phyloP scores from a whole-genome alignment of 1,140 invertebrate genomes.

The Papilio polyxenes region DNA sequence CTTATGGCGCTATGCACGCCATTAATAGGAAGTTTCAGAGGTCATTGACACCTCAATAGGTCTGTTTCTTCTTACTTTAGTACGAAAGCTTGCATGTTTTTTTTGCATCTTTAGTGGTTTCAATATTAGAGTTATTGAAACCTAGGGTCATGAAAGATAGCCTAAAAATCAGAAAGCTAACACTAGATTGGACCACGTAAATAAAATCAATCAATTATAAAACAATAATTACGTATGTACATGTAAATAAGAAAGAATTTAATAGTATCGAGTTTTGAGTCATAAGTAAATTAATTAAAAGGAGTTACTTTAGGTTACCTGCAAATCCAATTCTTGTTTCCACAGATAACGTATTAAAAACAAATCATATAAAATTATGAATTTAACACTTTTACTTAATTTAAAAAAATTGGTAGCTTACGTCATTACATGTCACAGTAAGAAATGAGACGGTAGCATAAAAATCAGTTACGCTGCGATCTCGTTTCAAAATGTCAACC shows the following conservation, averaged over 20 bases:
- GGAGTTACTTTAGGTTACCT: background rate
- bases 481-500: constrained; percentile 54
- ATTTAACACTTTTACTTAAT: constrained; percentile 1
- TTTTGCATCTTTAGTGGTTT: background rate
- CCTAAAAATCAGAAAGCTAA: background rate
- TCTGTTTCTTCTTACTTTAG: background rate
- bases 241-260: too few species aligned
- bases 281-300: too few species aligned
- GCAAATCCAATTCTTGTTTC: background rate
- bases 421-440: background rate
- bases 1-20: background rate
- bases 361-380: background rate
- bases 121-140: background rate
- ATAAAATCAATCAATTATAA: too few species aligned
- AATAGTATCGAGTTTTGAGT: too few species aligned
- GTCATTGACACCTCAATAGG: background rate
- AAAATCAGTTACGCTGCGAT: constrained; percentile 12
- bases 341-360: background rate
- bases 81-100: background rate
- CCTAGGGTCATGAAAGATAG: background rate
- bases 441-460: background rate
- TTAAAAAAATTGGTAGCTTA: background rate
- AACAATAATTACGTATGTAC: too few species aligned
- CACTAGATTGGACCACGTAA: too few species aligned
- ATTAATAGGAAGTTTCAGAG: background rate